These are phyloP conservation scores for Ceuthmochares aereus DNA, from an alignment of 2,113 vertebrate species.

Conservation along the genomic window DNA sequence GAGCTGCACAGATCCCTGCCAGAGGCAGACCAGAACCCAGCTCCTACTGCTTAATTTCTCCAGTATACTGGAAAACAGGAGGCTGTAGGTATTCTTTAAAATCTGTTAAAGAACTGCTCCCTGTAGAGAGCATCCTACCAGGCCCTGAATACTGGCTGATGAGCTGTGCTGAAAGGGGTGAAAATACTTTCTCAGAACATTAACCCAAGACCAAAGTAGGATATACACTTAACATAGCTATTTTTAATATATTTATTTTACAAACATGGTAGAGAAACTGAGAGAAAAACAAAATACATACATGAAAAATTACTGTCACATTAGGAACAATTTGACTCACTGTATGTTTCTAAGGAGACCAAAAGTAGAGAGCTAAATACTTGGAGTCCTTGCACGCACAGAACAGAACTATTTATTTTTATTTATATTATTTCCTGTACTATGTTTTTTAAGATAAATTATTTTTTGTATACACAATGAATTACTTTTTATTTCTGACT, in stretches of 20 bases:
- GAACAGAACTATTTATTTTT: background rate
- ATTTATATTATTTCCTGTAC: background rate
- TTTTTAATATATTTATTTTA: background rate
- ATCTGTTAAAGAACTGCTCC: background rate
- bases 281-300: background rate
- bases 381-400: background rate
- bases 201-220: background rate
- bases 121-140: background rate
- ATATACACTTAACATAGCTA: background rate
- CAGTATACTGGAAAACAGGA: background rate
- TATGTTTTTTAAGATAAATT: background rate
- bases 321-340: background rate
- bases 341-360: background rate
- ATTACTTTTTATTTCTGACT: background rate
- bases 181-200: conserved; percentile 7
- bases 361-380: background rate
- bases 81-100: background rate
- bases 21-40: background rate
- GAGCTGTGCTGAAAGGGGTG: background rate
- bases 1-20: background rate
- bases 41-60: background rate
- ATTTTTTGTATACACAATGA: background rate
- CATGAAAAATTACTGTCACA: background rate
- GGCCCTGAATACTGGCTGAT: background rate
- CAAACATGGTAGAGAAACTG: background rate